These are phyloP conservation scores for Sarcophaga carnaria DNA, from an alignment of 2,888 invertebrate genomes.

Conservation along the genomic window DNA sequence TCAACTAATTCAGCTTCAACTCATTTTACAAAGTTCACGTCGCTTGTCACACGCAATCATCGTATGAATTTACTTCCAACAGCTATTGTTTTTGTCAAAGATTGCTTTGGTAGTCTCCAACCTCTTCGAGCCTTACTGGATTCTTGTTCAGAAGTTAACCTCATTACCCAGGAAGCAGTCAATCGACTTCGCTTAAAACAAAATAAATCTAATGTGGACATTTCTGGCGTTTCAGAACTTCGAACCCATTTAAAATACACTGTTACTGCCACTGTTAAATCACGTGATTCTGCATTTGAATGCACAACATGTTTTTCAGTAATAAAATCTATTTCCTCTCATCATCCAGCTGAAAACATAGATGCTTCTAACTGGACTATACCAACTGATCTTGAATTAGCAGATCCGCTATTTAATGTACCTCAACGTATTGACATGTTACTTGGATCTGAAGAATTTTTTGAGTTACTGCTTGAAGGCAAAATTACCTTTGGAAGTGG, in stretches of 20 bases:
- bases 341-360: no score
- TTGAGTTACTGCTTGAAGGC: slow-evolving; percentile 50
- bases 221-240: slow-evolving; percentile 51
- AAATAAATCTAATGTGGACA: slow-evolving; percentile 5
- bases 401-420: slow-evolving; percentile 43
- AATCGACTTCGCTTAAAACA: slow-evolving; percentile 19
- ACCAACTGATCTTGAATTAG: slow-evolving; percentile 23
- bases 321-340: slow-evolving; percentile 44
- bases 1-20: not conserved
- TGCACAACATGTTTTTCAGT: slow-evolving; percentile 41
- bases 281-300: slow-evolving; percentile 47
- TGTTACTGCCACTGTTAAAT: slow-evolving; percentile 37
- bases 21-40: not conserved
- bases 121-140: slow-evolving; percentile 25
- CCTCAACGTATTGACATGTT: slow-evolving; percentile 55
- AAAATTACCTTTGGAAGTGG: slow-evolving; percentile 45
- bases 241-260: slow-evolving; percentile 40
- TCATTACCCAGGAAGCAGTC: slow-evolving; percentile 52
- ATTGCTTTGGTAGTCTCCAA: slow-evolving; percentile 28
- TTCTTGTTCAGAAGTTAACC: slow-evolving; percentile 19
- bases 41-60: not conserved
- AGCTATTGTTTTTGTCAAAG: slow-evolving; percentile 22
- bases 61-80: not conserved
- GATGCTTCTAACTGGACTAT: slow-evolving; percentile 26
- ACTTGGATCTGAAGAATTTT: slow-evolving; percentile 55